phyloP scores from a whole-genome alignment of 2,113 vertebrate genomes.

The Takifugu bimaculatus region DNA sequence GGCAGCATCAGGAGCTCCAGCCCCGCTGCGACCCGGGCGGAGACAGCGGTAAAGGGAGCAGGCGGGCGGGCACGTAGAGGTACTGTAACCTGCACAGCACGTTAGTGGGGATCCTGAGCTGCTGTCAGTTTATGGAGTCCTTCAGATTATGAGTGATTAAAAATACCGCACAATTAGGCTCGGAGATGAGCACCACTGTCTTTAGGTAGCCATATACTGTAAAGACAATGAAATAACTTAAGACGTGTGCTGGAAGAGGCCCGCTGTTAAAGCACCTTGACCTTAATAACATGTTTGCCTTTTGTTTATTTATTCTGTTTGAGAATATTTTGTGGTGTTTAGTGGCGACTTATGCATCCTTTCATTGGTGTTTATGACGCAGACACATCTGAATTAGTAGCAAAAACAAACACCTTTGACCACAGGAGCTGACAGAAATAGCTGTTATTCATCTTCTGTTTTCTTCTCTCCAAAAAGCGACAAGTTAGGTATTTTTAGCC shows the following conservation, averaged over 20 bases:
- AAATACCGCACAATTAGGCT: conserved; percentile 19
- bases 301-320: too few relatives aligned
- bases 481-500: background rate
- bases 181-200: background rate
- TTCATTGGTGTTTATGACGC: background rate
- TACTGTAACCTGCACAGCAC: conserved; percentile 45
- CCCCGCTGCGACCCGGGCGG: conserved; percentile 36
- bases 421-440: background rate
- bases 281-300: too few relatives aligned
- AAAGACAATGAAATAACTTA: too few relatives aligned
- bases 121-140: conserved; percentile 35
- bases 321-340: too few relatives aligned
- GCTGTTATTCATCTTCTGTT: background rate
- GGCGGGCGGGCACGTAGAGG: conserved; percentile 49
- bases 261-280: too few relatives aligned
- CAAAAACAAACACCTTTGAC: background rate
- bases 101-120: conserved; percentile 3
- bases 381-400: background rate
- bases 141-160: background rate
- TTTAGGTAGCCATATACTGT: too few relatives aligned
- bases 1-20: conserved; percentile 56
- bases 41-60: too few relatives aligned
- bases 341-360: too few relatives aligned
- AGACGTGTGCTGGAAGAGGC: too few relatives aligned
- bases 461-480: background rate